Evolutionary conservation across 2,113 vertebrate genomes (phyloP).

Genomic region (Coregonus clupeaformis): DNA sequence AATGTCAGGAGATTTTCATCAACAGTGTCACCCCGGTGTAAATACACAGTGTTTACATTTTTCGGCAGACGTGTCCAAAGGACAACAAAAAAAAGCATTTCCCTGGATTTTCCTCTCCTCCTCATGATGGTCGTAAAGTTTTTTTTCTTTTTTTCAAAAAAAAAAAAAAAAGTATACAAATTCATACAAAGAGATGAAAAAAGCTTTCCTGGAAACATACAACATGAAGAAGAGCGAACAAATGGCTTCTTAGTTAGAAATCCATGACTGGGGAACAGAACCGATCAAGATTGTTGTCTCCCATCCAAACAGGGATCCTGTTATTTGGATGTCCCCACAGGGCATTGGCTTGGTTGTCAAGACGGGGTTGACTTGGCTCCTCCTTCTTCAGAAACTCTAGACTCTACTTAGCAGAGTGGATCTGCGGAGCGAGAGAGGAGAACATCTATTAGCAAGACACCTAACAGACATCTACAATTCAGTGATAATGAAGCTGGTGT

Average conservation of each 20-base stretch:
- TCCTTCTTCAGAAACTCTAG: slow-evolving; percentile 51
- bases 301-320: slow-evolving; percentile 60
- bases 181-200: slow-evolving; percentile 66
- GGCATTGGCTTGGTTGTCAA: slow-evolving; percentile 15
- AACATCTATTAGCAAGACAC: background rate
- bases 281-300: slow-evolving; percentile 57
- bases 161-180: slow-evolving; percentile 63
- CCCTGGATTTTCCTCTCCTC: background rate
- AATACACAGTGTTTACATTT: no score
- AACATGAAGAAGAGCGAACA: slow-evolving; percentile 51
- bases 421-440: slow-evolving; percentile 65
- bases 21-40: background rate
- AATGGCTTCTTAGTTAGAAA: slow-evolving; percentile 27
- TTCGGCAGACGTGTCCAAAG: background rate
- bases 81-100: background rate
- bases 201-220: slow-evolving; percentile 63
- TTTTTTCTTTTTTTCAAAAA: slow-evolving; percentile 40
- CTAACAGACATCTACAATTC: background rate
- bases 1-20: background rate
- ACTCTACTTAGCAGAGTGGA: slow-evolving; percentile 86
- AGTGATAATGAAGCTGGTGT: no score
- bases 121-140: background rate
- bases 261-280: slow-evolving; percentile 49
- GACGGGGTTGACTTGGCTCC: slow-evolving; percentile 10
- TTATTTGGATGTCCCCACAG: slow-evolving; percentile 16